Base-by-base conservation (phyloP, 2,888 invertebrate genomes). In the Onchidella celtica region DNA sequence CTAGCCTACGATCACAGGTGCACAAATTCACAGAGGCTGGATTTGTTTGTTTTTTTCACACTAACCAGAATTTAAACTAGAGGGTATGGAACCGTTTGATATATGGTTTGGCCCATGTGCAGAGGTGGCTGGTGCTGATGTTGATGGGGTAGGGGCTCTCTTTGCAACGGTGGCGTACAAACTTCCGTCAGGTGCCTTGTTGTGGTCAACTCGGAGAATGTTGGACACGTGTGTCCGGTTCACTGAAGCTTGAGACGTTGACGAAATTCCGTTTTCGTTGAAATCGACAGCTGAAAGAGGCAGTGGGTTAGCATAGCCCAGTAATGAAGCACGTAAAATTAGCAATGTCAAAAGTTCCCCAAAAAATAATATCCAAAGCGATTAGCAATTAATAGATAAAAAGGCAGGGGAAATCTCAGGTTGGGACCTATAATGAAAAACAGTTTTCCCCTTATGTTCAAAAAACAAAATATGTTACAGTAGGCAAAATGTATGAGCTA, bases 31-130 rank as follows among this genome's bases (percentile, higher is more conserved):
- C n/a, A n/a, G n/a, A n/a, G n/a, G n/a, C n/a, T n/a, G n/a, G n/a
- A n/a, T n/a, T n/a, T n/a, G n/a, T n/a, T n/a, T n/a, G n/a, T n/a
- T n/a, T n/a, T n/a, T n/a, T n/a, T 47, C 17, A 3, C 59, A 97
- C 90, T 97, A 97, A 90, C 97, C 97, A 89, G 97, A 97, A 95
- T 97, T 97, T 96, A 97, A 96, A 94, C 97, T 97, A 93, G 97
- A 96, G 91, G 96, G 96, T 94, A 96, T 95, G 90, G 96, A 90
- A 38, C 92, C 92, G 85, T 93, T 91, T 69, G 88, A 87, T 66
- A 89, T 85, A 80, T 83, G 87, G 34, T 86, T 81, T 70, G 86
- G 89, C 79, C 87, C 89, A 84, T 89, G 87, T 65, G n/a, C 9
- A n/a, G 75, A 57, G n/a, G 82, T 27, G 6, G 81, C 47, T 57